Percentiles rank a stretch among this genome's conserved stretches.
Conservation (phyloP, 2,113 vertebrate species). For the Podiceps cristatus region DNA sequence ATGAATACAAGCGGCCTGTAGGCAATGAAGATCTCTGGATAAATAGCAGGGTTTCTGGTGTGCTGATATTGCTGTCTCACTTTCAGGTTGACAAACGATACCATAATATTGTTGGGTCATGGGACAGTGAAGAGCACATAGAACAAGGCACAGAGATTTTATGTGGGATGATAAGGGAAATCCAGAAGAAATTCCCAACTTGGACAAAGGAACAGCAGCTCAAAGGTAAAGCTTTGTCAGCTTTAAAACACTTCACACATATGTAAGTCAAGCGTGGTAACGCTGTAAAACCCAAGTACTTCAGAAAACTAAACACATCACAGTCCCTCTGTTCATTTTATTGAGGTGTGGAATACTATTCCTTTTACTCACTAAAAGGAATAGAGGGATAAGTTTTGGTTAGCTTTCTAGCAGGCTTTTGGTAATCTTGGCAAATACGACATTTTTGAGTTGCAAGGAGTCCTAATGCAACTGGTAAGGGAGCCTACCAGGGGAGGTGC, state of each 20-base stretch:
- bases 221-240: conserved; percentile 57
- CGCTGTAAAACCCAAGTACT: not conserved
- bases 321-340: not conserved
- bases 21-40: not conserved
- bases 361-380: not conserved
- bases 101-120: not conserved
- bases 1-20: not conserved
- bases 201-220: conserved; percentile 74
- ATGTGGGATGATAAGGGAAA: not conserved
- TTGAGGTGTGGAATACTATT: not conserved
- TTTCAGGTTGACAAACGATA: conserved; percentile 59
- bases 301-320: not conserved
- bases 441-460: not conserved
- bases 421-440: not conserved
- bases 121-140: conserved; percentile 67
- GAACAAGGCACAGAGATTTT: conserved; percentile 63
- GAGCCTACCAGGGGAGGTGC: too few species aligned
- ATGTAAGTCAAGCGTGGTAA: not conserved
- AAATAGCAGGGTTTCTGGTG: not conserved
- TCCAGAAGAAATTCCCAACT: conserved; percentile 55
- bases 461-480: too few species aligned
- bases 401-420: not conserved
- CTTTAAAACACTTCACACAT: not conserved
- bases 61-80: not conserved
- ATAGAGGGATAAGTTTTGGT: not conserved